Percentiles rank a stretch among this genome's conserved stretches.
These are phyloP conservation scores for Florisuga fusca DNA, from an alignment of 2,797 vertebrate species.

Conservation along the genomic window DNA sequence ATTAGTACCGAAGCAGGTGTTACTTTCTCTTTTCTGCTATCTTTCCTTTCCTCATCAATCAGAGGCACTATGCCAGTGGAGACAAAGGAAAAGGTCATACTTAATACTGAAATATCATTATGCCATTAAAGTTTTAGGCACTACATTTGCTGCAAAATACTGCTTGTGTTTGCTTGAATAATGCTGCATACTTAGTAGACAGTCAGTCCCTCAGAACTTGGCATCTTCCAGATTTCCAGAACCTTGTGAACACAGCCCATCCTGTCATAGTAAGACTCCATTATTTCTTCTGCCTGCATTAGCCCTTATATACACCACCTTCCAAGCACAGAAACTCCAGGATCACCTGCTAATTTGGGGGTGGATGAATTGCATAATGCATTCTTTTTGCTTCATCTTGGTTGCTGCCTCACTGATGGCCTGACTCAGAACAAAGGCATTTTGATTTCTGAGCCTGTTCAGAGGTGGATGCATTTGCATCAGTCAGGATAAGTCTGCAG, in stretches of 20 bases:
- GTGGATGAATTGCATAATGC: neutral
- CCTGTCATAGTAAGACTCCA: neutral
- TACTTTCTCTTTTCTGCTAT: neutral
- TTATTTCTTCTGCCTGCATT: neutral
- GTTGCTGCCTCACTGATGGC: neutral
- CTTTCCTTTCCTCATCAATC: neutral
- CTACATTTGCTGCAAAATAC: neutral
- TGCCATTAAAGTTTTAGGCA: neutral
- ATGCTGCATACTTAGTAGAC: neutral
- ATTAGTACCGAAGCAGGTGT: neutral
- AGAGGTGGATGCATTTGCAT: neutral
- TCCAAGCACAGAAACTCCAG: neutral
- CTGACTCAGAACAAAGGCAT: neutral
- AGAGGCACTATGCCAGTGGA: neutral
- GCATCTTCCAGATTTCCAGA: neutral
- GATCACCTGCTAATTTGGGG: neutral
- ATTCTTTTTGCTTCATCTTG: neutral
- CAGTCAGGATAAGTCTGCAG: no score
- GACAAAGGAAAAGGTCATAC: neutral
- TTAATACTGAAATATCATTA: neutral
- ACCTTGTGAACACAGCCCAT: neutral
- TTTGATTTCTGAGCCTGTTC: neutral
- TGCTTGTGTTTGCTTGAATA: rapidly evolving
- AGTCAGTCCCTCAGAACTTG: neutral
- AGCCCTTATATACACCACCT: neutral